Evolutionary conservation across 2,113 vertebrate species (phyloP).

Genomic region (Eretmochelys imbricata): DNA sequence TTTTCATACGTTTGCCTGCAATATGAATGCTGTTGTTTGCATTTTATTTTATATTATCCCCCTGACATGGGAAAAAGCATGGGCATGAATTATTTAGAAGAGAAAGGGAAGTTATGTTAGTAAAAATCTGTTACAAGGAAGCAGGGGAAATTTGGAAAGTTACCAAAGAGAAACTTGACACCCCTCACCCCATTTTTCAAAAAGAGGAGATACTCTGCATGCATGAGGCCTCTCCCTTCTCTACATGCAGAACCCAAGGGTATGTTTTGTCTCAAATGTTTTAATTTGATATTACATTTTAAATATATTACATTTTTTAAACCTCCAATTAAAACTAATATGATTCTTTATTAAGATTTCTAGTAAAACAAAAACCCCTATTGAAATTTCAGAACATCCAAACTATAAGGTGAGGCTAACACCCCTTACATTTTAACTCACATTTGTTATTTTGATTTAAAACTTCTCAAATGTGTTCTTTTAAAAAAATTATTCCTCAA

Average conservation of each 20-base stretch:
- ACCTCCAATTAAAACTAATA: background rate
- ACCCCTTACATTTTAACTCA: background rate
- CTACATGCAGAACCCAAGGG: background rate
- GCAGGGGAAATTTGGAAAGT: background rate
- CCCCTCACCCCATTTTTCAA: background rate
- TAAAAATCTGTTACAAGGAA: background rate
- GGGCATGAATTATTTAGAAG: background rate
- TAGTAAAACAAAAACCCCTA: background rate
- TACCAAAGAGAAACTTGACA: background rate
- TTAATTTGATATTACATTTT: background rate
- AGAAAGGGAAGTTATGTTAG: background rate
- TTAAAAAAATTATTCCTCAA: background rate
- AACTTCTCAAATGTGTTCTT: slow-evolving; percentile 42
- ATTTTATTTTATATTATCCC: slow-evolving; percentile 46
- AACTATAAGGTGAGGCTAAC: background rate
- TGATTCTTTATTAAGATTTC: background rate
- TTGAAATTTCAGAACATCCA: background rate
- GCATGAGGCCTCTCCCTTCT: background rate
- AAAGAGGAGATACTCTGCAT: background rate
- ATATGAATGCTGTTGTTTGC: background rate
- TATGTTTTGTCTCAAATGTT: background rate
- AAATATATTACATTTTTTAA: background rate
- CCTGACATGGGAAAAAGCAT: background rate
- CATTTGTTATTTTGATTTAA: slow-evolving; percentile 1
- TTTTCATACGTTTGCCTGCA: background rate